These are phyloP conservation scores for Dunckerocampus dactyliophorus DNA, from an alignment of 2,113 vertebrate species.

Conservation along the genomic window DNA sequence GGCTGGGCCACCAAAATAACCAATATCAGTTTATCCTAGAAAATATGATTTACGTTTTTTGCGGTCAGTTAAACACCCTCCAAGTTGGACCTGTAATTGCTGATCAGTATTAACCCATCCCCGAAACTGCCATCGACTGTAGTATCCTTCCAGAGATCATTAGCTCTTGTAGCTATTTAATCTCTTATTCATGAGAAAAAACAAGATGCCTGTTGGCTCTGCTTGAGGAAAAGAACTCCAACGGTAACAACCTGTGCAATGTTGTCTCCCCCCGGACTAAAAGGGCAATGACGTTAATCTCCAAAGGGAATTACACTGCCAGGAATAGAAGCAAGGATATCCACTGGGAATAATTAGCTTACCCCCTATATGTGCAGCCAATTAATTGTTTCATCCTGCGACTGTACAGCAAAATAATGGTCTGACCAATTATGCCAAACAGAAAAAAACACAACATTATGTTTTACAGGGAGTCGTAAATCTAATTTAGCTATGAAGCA, in stretches of 20 bases:
- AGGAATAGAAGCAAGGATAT: slow-evolving; percentile 22
- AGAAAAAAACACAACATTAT: background rate
- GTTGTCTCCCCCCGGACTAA: slow-evolving; percentile 20
- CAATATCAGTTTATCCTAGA: background rate
- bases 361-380: slow-evolving; percentile 14
- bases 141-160: slow-evolving; percentile 24
- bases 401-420: slow-evolving; percentile 9
- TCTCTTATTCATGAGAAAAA: slow-evolving; percentile 62
- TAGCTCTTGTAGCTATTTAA: slow-evolving; percentile 34
- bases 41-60: background rate
- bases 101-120: slow-evolving; percentile 25
- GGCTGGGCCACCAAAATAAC: background rate
- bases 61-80: slow-evolving; percentile 12
- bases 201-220: slow-evolving; percentile 43
- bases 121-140: slow-evolving; percentile 31
- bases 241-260: slow-evolving; percentile 19
- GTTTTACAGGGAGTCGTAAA: background rate
- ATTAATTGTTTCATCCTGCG: slow-evolving; percentile 32
- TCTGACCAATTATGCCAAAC: slow-evolving; percentile 10
- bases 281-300: slow-evolving; percentile 22
- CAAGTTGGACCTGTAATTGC: slow-evolving; percentile 21
- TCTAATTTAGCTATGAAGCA: background rate
- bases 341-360: slow-evolving; percentile 37
- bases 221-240: slow-evolving; percentile 22
- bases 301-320: slow-evolving; percentile 24